Conservation (phyloP, 1,140 invertebrate species). For the Achroia grisella region DNA sequence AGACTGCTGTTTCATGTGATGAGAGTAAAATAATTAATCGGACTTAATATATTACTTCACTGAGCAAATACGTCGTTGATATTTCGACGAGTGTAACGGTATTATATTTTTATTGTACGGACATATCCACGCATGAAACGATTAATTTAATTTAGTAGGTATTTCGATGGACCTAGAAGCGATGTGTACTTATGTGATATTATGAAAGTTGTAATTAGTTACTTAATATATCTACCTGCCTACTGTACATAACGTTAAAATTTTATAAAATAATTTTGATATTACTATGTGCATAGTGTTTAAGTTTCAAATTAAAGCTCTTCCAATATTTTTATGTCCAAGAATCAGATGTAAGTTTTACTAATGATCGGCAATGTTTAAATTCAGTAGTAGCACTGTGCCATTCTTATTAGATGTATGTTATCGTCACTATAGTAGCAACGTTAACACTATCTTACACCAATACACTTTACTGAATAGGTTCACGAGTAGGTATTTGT, state of each 20-base stretch:
- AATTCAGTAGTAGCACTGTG: slow-evolving; percentile 13
- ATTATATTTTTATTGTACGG: slow-evolving; percentile 48
- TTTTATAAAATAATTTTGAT: slow-evolving; percentile 22
- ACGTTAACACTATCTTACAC: background rate
- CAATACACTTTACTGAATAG: background rate
- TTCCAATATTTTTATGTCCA: slow-evolving; percentile 29
- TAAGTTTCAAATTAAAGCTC: slow-evolving; percentile 23
- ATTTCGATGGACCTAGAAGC: slow-evolving; percentile 31
- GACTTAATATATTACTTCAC: slow-evolving; percentile 3
- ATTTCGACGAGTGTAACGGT: slow-evolving; percentile 22
- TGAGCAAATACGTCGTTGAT: slow-evolving; percentile 7
- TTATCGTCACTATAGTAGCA: slow-evolving; percentile 2
- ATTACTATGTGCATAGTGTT: slow-evolving; percentile 16
- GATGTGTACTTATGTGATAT: slow-evolving; percentile 71
- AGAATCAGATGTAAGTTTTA: background rate
- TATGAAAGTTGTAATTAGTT: slow-evolving; percentile 56
- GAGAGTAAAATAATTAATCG: slow-evolving; percentile 37
- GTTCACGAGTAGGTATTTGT: background rate
- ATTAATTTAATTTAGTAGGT: slow-evolving; percentile 37
- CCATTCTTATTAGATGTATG: slow-evolving; percentile 11
- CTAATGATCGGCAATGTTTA: background rate
- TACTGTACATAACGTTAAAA: slow-evolving; percentile 46
- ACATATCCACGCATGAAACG: slow-evolving; percentile 52
- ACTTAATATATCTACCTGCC: slow-evolving; percentile 39
- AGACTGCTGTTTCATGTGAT: slow-evolving; percentile 67